A percentile compares a stretch with the other conserved stretches of the same genome.
Conservation (phyloP, 2,797 vertebrate species). For the Trachops cirrhosus region DNA sequence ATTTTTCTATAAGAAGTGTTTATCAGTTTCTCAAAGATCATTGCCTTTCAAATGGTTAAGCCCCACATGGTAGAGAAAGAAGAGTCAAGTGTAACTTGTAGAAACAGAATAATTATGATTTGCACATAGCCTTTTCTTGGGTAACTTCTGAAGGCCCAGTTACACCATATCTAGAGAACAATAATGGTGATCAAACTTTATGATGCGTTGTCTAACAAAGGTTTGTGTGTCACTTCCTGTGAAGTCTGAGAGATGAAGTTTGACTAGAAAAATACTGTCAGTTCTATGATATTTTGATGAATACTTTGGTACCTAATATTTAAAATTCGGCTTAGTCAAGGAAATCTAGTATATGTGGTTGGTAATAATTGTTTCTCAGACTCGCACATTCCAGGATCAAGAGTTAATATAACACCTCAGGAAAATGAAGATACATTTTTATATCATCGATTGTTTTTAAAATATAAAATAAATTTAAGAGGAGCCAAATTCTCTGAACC, state of each 20-base stretch:
- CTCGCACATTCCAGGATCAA: background rate
- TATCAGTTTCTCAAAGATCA: background rate
- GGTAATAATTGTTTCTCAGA: background rate
- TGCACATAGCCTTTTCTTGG: background rate
- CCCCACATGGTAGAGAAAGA: background rate
- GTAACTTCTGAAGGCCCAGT: background rate
- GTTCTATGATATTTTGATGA: background rate
- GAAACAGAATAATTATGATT: background rate
- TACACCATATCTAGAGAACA: background rate
- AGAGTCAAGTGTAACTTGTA: background rate
- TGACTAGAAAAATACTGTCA: background rate
- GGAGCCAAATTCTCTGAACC: background rate
- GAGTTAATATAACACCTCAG: background rate
- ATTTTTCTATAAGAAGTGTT: background rate
- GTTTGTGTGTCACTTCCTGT: background rate
- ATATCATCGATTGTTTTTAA: background rate
- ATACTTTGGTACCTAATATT: background rate
- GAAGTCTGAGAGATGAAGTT: background rate
- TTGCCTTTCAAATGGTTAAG: background rate
- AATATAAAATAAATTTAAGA: conserved; percentile 14
- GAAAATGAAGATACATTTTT: background rate
- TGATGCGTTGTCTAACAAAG: background rate
- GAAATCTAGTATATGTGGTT: background rate
- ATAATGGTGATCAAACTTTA: background rate
- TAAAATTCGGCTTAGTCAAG: background rate